Percentiles rank a stretch among this genome's conserved stretches.
Evolutionary conservation across 2,797 vertebrate genomes (phyloP).

Genomic region (Liparis tanakae): DNA sequence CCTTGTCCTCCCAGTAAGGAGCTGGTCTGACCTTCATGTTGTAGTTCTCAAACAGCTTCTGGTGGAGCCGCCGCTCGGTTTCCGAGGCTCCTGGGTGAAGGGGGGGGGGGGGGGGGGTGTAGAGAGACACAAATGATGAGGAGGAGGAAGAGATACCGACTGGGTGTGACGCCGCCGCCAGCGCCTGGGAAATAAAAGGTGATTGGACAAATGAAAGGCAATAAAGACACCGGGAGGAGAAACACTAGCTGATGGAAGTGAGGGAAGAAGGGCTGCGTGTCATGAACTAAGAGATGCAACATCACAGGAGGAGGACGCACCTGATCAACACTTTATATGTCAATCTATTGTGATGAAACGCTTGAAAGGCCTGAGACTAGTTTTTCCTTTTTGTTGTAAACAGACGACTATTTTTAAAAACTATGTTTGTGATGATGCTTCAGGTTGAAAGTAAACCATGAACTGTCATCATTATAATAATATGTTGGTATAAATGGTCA

Average conservation of each 20-base stretch:
- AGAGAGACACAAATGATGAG: constrained; percentile 5
- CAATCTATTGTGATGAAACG: no score
- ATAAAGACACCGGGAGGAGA: background rate
- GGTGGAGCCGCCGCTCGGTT: constrained; percentile 72
- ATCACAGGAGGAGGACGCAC: no score
- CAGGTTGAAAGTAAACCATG: background rate
- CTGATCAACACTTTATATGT: no score
- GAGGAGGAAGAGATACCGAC: background rate
- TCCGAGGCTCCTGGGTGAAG: constrained; percentile 76
- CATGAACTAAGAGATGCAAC: background rate
- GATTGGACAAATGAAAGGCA: background rate
- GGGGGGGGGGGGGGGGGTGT: background rate
- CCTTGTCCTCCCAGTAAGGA: constrained; percentile 81
- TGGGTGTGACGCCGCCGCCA: background rate
- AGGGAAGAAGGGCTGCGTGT: background rate
- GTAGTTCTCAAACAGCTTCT: constrained; percentile 81
- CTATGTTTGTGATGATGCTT: no score
- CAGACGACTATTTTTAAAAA: background rate
- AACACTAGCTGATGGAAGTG: background rate
- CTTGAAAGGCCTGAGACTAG: background rate
- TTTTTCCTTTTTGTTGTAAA: background rate
- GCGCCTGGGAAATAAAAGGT: background rate
- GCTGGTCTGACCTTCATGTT: constrained; percentile 85
- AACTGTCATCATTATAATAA: no score
- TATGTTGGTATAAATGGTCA: no score